Percentiles rank a stretch among this genome's conserved stretches.
These are phyloP conservation scores for Anoplophora glabripennis DNA, from an alignment of 1,140 invertebrate species.

Conservation along the genomic window DNA sequence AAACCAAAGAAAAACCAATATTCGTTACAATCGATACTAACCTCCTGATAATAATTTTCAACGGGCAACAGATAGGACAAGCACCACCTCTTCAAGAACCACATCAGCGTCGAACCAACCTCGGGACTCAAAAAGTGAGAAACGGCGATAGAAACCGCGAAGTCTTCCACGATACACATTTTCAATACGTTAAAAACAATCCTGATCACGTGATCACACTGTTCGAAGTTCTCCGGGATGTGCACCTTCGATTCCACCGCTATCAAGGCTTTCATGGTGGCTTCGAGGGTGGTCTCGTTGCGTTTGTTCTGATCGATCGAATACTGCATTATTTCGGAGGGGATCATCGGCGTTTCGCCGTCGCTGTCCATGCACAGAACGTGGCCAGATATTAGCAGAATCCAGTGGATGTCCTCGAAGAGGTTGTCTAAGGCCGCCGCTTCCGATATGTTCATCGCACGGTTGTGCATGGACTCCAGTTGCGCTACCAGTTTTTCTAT, in stretches of 20 bases:
- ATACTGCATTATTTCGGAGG: conserved; percentile 70
- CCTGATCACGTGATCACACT: conserved; percentile 62
- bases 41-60: conserved; percentile 67
- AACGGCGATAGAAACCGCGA: conserved; percentile 60
- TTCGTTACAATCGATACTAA: conserved; percentile 36
- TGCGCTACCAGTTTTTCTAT: conserved; percentile 61
- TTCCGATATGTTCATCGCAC: conserved; percentile 56
- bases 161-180: conserved; percentile 67
- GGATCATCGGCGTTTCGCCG: conserved; percentile 75
- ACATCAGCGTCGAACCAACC: conserved; percentile 72
- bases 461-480: conserved; percentile 62
- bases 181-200: conserved; percentile 65
- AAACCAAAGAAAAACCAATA: conserved; percentile 2
- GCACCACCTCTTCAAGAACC: conserved; percentile 78
- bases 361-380: conserved; percentile 68
- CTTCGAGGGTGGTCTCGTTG: conserved; percentile 25
- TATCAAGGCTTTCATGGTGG: conserved; percentile 52
- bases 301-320: conserved; percentile 51
- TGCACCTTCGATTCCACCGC: conserved; percentile 41
- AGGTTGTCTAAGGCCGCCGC: conserved; percentile 57
- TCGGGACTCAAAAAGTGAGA: conserved; percentile 73
- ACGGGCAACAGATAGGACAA: conserved; percentile 70
- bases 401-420: conserved; percentile 89
- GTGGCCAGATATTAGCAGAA: conserved; percentile 76
- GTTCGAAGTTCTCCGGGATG: conserved; percentile 51